Conservation (phyloP, 2,113 vertebrate genomes). For the Microcebus murinus region DNA sequence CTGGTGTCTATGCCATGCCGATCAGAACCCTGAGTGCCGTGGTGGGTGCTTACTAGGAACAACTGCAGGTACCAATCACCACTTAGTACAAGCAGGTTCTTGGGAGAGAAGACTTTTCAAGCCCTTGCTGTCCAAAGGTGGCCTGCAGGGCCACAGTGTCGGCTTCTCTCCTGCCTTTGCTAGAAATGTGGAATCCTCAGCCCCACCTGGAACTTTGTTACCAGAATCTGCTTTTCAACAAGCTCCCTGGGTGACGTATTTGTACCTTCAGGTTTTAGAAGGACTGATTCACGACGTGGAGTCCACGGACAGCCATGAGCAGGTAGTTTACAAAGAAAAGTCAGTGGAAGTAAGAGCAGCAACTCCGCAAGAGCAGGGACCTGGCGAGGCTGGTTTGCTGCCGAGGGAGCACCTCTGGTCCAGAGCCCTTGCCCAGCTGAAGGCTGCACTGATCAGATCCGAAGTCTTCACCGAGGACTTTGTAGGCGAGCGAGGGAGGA, state of each 20-base stretch:
- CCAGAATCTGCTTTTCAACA: neutral
- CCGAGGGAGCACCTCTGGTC: neutral
- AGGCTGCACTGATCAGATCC: neutral
- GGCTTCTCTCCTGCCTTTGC: neutral
- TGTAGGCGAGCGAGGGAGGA: neutral
- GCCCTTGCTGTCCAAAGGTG: neutral
- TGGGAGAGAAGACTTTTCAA: neutral
- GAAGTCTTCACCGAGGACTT: neutral
- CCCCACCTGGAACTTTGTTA: no score
- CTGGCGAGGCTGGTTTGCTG: neutral
- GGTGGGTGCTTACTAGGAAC: no score
- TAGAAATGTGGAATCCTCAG: neutral
- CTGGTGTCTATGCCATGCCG: neutral
- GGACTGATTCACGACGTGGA: neutral
- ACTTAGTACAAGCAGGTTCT: neutral
- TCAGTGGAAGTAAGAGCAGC: neutral
- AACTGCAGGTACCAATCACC: neutral
- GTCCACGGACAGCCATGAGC: neutral
- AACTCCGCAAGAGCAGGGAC: neutral
- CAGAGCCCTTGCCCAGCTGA: neutral
- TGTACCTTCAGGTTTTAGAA: neutral
- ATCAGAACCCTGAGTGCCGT: neutral
- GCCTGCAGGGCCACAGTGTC: neutral
- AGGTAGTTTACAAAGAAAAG: neutral
- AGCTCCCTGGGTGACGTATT: neutral